phyloP scores from a whole-genome alignment of 1,140 invertebrate species.

The Andricus grossulariae region DNA sequence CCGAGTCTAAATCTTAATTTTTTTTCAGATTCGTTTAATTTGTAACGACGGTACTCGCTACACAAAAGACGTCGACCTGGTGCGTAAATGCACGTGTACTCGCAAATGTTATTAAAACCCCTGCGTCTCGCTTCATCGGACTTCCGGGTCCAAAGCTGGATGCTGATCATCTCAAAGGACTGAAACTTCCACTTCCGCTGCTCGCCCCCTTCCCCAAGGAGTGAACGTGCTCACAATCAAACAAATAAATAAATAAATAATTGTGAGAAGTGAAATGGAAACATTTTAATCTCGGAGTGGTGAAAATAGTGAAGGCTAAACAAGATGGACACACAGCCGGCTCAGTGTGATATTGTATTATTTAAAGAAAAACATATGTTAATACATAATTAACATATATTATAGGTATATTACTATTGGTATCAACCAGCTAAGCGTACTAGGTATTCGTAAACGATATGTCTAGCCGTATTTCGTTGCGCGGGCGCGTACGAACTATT shows the following conservation, averaged over 20 bases:
- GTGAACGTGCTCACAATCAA: constrained; percentile 48
- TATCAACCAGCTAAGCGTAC: constrained; percentile 22
- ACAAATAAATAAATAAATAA: constrained; percentile 39
- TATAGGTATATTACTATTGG: constrained; percentile 37
- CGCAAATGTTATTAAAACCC: constrained; percentile 85
- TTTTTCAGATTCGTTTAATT: constrained; percentile 86
- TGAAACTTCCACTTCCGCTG: constrained; percentile 56
- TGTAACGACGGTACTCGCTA: constrained; percentile 94
- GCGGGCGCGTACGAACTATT: constrained; percentile 17
- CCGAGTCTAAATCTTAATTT: constrained; percentile 31
- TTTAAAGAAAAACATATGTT: constrained; percentile 60
- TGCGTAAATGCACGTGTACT: constrained; percentile 93
- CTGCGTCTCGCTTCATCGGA: constrained; percentile 52
- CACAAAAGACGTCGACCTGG: constrained; percentile 96
- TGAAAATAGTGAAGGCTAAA: constrained; percentile 54
- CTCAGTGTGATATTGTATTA: constrained; percentile 69
- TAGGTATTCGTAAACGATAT: constrained; percentile 38
- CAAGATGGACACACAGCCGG: constrained; percentile 64
- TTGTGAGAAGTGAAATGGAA: constrained; percentile 50
- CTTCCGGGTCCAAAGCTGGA: constrained; percentile 46
- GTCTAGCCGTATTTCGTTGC: constrained; percentile 25
- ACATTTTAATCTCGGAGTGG: constrained; percentile 49
- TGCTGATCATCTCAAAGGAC: constrained; percentile 54
- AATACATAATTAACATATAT: constrained; percentile 40
- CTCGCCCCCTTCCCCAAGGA: constrained; percentile 51